Percentiles rank a stretch among this genome's conserved stretches.
phyloP scores from a whole-genome alignment of 2,797 vertebrate genomes.

The Ceyx erithaca region DNA sequence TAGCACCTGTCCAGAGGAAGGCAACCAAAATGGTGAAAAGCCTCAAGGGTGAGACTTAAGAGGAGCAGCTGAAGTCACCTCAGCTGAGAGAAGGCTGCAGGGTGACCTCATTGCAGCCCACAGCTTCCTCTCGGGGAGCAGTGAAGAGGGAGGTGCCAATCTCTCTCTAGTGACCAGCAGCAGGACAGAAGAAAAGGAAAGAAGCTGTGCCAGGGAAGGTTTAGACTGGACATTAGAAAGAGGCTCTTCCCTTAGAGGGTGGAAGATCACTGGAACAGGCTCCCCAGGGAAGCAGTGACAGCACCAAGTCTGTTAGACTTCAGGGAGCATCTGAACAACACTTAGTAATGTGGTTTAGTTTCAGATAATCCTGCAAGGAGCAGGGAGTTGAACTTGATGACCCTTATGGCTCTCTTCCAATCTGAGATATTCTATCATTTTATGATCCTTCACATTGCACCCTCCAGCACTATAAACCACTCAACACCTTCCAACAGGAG shows the following conservation, averaged over 20 bases:
- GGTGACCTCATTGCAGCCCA: background rate
- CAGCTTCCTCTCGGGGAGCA: background rate
- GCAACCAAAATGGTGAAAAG: background rate
- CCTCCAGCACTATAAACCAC: background rate
- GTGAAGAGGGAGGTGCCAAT: background rate
- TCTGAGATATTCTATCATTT: background rate
- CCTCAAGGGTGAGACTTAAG: background rate
- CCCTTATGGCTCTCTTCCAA: background rate
- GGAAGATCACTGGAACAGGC: background rate
- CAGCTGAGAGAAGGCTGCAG: background rate
- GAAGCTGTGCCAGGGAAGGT: background rate
- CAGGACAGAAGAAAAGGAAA: background rate
- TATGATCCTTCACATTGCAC: background rate
- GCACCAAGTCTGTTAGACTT: background rate
- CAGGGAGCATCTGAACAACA: background rate
- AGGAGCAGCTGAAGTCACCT: background rate
- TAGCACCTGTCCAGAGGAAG: background rate
- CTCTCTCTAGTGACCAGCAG: background rate
- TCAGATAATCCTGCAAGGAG: background rate
- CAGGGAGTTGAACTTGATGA: background rate
- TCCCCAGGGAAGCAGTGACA: background rate
- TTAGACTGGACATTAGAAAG: background rate
- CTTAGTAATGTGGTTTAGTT: background rate
- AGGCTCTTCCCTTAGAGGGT: background rate
- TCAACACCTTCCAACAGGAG: background rate